Conservation (phyloP, 2,888 invertebrate species). For the Aspidapion aeneum region DNA sequence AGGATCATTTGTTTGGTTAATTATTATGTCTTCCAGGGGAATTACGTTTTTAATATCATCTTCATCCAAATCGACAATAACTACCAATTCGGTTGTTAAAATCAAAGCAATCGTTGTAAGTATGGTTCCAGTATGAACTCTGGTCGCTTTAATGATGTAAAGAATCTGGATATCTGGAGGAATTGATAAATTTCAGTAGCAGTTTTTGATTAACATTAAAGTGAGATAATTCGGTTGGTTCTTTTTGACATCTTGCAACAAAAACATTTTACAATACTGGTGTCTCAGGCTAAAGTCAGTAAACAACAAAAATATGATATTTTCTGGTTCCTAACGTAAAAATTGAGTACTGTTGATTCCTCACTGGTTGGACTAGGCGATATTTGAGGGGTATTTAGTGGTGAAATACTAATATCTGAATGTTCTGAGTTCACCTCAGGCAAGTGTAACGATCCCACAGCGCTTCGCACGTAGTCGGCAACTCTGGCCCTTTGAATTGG, state of each 20-base stretch:
- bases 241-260: no score
- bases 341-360: constrained; percentile 37
- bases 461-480: constrained; percentile 53
- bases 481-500: constrained; percentile 53
- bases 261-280: constrained; percentile 43
- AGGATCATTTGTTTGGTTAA: constrained; percentile 50
- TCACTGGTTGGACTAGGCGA: constrained; percentile 21
- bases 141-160: constrained; percentile 53
- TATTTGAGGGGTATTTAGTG: constrained; percentile 34
- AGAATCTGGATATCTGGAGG: no score
- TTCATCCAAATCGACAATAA: constrained; percentile 56
- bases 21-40: constrained; percentile 53
- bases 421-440: constrained; percentile 36
- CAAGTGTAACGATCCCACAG: constrained; percentile 41
- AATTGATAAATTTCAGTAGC: no score
- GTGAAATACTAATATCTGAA: constrained; percentile 42
- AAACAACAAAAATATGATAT: constrained; percentile 54
- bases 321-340: constrained; percentile 46
- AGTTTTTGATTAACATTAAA: no score
- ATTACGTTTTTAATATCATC: constrained; percentile 56
- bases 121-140: constrained; percentile 48
- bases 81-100: constrained; percentile 55
- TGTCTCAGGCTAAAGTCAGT: constrained; percentile 53
- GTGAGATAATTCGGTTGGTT: no score
- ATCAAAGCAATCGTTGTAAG: constrained; percentile 55